A percentile compares a stretch with the other conserved stretches of the same genome.
These are phyloP conservation scores for Julus scanicus DNA, from an alignment of 2,888 invertebrate species.

Conservation along the genomic window DNA sequence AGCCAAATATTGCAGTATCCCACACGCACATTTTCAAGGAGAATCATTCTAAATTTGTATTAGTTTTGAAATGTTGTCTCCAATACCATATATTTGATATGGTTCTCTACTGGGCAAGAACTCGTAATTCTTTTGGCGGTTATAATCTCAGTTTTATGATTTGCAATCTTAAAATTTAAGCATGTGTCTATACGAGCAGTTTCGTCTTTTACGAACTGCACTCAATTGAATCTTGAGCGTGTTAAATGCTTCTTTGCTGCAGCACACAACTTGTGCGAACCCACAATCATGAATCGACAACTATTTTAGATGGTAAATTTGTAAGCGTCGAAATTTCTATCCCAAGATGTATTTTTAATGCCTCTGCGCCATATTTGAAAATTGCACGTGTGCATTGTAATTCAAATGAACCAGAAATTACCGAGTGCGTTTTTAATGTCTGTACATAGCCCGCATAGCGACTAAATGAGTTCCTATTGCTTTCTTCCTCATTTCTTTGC, in stretches of 20 bases:
- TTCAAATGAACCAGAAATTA: neutral
- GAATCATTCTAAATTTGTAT: no score
- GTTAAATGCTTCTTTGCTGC: neutral
- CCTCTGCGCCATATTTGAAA: neutral
- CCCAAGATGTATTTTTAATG: neutral
- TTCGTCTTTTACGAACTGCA: no score
- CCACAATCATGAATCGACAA: neutral
- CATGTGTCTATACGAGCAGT: neutral
- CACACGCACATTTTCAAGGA: no score
- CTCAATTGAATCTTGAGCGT: neutral
- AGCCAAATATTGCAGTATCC: no score
- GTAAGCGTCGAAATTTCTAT: no score
- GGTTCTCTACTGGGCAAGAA: neutral
- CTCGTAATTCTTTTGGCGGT: neutral
- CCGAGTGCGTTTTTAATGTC: neutral
- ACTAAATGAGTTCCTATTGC: constrained; percentile 8
- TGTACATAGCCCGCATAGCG: neutral
- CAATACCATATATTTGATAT: no score
- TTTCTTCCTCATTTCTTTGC: constrained; percentile 20
- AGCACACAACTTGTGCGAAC: neutral
- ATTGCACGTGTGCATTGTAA: neutral
- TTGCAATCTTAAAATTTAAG: neutral
- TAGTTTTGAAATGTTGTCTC: no score
- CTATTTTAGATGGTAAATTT: neutral
- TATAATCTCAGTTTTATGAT: neutral